These are phyloP conservation scores for Orgyia antiqua DNA, from an alignment of 2,888 invertebrate species.

Conservation along the genomic window DNA sequence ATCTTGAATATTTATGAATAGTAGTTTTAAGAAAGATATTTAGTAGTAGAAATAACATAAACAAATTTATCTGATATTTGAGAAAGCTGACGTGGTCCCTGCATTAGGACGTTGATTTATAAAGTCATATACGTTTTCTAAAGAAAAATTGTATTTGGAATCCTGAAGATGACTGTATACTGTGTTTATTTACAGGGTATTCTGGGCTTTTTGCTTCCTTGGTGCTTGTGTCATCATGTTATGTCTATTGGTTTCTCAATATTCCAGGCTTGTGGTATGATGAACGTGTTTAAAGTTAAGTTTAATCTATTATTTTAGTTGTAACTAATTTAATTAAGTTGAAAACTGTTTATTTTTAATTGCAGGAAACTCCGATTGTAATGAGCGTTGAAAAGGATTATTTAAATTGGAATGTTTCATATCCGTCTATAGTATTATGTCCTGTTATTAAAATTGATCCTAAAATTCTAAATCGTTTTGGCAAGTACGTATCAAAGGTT, in stretches of 20 bases:
- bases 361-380: constrained; percentile 81
- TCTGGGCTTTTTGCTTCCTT: constrained; percentile 50
- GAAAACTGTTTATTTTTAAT: neutral
- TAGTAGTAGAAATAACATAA: too few species aligned
- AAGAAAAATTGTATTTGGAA: too few species aligned
- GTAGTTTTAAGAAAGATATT: too few species aligned
- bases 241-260: constrained; percentile 45
- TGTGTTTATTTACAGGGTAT: constrained; percentile 47
- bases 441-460: constrained; percentile 77
- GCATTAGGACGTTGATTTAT: too few species aligned
- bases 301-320: neutral
- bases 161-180: too few species aligned
- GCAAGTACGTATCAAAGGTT: constrained; percentile 40
- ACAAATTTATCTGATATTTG: too few species aligned
- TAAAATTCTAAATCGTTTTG: constrained; percentile 28
- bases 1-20: too few species aligned
- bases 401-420: constrained; percentile 83
- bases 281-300: neutral
- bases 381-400: constrained; percentile 85
- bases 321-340: neutral
- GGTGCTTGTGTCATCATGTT: constrained; percentile 36
- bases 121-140: too few species aligned
- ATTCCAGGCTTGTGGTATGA: constrained; percentile 52
- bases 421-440: constrained; percentile 83
- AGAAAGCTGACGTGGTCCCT: too few species aligned